Evolutionary conservation across 2,113 vertebrate genomes (phyloP).

Genomic region (Sapayoa aenigma): DNA sequence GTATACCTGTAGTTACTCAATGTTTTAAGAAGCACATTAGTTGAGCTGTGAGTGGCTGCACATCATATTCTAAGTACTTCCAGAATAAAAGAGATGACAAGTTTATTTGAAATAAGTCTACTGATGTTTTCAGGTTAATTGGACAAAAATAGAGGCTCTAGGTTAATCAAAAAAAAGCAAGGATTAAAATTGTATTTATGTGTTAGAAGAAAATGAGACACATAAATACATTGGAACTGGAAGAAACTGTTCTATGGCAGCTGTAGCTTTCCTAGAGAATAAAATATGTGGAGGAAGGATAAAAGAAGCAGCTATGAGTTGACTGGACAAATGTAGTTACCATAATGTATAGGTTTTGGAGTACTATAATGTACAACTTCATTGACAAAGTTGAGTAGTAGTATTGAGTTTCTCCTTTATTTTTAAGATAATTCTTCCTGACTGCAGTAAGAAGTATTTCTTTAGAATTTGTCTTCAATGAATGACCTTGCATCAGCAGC

Average conservation of each 20-base stretch:
- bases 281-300: background rate
- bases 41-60: background rate
- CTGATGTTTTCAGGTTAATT: background rate
- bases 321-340: background rate
- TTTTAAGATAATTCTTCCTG: background rate
- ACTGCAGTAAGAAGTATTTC: background rate
- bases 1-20: background rate
- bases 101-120: background rate
- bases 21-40: background rate
- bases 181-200: background rate
- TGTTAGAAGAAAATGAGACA: background rate
- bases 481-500: background rate
- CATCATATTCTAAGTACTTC: background rate
- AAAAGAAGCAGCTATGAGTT: background rate
- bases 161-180: background rate
- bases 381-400: background rate
- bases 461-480: background rate
- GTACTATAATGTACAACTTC: background rate
- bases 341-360: too few species aligned
- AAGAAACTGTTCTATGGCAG: background rate
- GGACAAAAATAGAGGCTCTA: background rate
- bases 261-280: background rate
- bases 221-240: rapidly evolving
- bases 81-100: background rate
- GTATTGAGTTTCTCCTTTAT: background rate